phyloP scores from a whole-genome alignment of 2,888 invertebrate species.

The Epiblema foenella region DNA sequence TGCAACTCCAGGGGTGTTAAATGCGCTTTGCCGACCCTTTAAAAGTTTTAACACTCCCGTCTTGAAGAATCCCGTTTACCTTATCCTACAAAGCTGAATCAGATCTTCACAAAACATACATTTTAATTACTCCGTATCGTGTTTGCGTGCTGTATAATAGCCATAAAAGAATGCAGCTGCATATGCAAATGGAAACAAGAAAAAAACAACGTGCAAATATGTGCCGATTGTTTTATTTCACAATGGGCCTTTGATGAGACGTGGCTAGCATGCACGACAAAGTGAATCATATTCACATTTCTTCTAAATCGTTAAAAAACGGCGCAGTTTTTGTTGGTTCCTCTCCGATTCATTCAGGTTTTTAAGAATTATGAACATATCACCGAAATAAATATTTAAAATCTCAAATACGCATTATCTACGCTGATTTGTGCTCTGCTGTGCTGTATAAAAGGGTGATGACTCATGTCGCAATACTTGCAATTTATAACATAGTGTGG shows the following conservation, averaged over 20 bases:
- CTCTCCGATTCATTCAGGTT: not conserved
- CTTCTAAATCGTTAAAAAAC: not conserved
- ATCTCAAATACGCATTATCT: too few relatives aligned
- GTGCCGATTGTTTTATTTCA: slow-evolving; percentile 68
- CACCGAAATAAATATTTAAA: too few relatives aligned
- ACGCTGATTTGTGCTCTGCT: too few relatives aligned
- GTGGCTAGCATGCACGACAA: slow-evolving; percentile 58
- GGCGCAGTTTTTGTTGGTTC: not conserved
- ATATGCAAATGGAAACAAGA: slow-evolving; percentile 46
- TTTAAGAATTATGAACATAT: too few relatives aligned
- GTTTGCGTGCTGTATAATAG: slow-evolving; percentile 2
- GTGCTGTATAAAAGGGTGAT: too few relatives aligned
- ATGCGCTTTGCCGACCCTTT: too few relatives aligned
- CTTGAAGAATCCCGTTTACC: too few relatives aligned
- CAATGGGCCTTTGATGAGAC: slow-evolving; percentile 63
- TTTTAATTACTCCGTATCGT: not conserved
- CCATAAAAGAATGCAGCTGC: slow-evolving; percentile 26
- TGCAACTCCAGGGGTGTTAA: too few relatives aligned
- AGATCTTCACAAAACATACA: not conserved
- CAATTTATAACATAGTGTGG: too few relatives aligned
- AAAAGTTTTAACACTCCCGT: too few relatives aligned
- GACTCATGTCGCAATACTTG: too few relatives aligned
- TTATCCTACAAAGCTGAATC: too few relatives aligned
- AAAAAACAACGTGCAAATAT: slow-evolving; percentile 70
- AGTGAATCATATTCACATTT: slow-evolving; percentile 20